These are phyloP conservation scores for Hetaerina titia DNA, from an alignment of 2,888 invertebrate species.

Conservation along the genomic window DNA sequence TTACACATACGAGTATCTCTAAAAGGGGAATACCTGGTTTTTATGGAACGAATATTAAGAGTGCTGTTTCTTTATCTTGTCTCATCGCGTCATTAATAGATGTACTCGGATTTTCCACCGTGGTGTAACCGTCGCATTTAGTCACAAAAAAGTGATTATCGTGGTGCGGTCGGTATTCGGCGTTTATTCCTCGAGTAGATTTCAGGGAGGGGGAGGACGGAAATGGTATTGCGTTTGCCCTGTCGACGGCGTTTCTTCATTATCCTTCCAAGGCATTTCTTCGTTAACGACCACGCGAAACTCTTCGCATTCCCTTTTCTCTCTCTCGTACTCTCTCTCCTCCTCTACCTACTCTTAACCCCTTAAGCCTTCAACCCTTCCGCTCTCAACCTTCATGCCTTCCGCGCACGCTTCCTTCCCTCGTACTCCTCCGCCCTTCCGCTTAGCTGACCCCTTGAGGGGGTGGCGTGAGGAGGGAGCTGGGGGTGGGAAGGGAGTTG, in stretches of 20 bases:
- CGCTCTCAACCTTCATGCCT: neutral
- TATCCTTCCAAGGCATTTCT: slow-evolving; percentile 35
- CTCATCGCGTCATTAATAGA: no score
- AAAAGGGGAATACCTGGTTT: no score
- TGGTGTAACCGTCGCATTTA: neutral
- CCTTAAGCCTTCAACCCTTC: neutral
- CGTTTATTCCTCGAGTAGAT: neutral
- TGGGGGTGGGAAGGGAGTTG: neutral
- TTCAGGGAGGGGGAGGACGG: neutral
- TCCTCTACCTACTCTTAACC: no score
- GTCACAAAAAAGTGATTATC: neutral
- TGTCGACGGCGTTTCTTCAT: slow-evolving; percentile 32
- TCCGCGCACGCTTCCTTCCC: neutral
- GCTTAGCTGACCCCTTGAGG: neutral
- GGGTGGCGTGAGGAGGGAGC: neutral
- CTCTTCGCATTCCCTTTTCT: neutral
- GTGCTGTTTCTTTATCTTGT: no score
- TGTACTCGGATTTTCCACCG: neutral
- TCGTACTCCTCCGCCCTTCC: neutral
- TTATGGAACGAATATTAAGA: no score
- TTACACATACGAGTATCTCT: no score
- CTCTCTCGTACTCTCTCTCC: neutral
- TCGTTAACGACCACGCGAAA: neutral
- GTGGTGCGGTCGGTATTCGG: neutral
- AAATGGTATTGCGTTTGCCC: slow-evolving; percentile 29